Conservation (phyloP, 92 coral and sea anemone genomes). For the Paragorgia papillata region DNA sequence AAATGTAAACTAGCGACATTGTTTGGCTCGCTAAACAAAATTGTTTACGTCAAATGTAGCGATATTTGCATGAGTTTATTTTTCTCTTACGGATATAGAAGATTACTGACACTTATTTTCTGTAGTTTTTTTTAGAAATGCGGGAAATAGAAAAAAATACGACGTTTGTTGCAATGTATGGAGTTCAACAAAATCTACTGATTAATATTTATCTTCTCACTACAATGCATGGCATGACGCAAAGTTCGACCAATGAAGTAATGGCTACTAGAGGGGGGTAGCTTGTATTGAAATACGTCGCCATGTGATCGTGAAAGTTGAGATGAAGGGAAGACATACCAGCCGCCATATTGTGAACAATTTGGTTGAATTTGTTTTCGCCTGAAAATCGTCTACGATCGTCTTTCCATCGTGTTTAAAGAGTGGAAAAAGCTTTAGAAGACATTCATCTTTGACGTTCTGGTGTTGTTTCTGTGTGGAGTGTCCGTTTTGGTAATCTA, state of each 20-base stretch:
- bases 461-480: not conserved
- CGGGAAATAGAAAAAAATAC: not conserved
- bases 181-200: not conserved
- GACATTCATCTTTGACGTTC: slow-evolving; percentile 15
- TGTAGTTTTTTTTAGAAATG: not conserved
- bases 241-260: slow-evolving; percentile 76
- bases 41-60: too few species aligned
- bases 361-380: slow-evolving; percentile 32
- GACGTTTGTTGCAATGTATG: not conserved
- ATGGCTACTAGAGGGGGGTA: slow-evolving; percentile 76
- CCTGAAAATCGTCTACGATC: not conserved
- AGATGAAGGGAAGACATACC: slow-evolving; percentile 47
- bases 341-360: slow-evolving; percentile 43
- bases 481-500: slow-evolving; percentile 14
- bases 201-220: slow-evolving; percentile 30
- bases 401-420: not conserved
- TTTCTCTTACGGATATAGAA: too few species aligned
- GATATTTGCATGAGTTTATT: too few species aligned
- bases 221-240: slow-evolving; percentile 25
- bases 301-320: slow-evolving; percentile 63
- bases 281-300: slow-evolving; percentile 72
- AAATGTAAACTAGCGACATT: too few species aligned
- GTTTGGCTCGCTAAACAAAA: too few species aligned
- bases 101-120: not conserved
- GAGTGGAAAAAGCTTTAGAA: not conserved